Percentiles rank a stretch among this genome's conserved stretches.
Conservation (phyloP, 2,113 vertebrate genomes). For the Sebastes fasciatus region DNA sequence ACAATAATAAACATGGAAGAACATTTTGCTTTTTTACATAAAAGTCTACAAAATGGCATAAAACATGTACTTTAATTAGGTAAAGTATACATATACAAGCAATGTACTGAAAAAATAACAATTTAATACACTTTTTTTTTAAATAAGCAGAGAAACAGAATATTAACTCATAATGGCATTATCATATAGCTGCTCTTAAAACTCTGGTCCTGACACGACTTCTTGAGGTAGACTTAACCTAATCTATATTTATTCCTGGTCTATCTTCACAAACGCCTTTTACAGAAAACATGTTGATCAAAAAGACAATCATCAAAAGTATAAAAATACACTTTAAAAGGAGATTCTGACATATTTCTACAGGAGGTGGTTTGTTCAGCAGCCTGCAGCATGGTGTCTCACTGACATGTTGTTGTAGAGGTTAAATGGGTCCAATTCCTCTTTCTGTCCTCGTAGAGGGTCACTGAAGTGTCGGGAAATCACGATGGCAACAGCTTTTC, state of each 20-base stretch:
- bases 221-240: constrained; percentile 40
- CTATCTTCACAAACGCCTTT: neutral
- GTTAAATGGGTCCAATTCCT: neutral
- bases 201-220: neutral
- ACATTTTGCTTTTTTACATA: constrained; percentile 4
- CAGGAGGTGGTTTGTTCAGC: neutral
- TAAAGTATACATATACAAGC: constrained; percentile 8
- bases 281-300: neutral
- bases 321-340: constrained; percentile 40
- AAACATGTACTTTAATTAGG: constrained; percentile 13
- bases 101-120: neutral
- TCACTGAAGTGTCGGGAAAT: neutral
- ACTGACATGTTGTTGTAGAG: neutral
- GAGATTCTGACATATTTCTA: neutral
- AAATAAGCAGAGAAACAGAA: neutral
- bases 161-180: neutral
- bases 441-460: neutral
- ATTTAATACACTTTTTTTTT: neutral
- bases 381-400: neutral
- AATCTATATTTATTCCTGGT: constrained; percentile 2
- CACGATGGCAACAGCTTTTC: neutral
- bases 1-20: constrained; percentile 17
- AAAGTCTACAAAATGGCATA: constrained; percentile 39
- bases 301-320: constrained; percentile 12
- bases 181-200: constrained; percentile 46